Percentiles rank a stretch among this genome's conserved stretches.
Evolutionary conservation across 2,113 vertebrate genomes (phyloP).

Genomic region (Myanophis thanlyinensis): DNA sequence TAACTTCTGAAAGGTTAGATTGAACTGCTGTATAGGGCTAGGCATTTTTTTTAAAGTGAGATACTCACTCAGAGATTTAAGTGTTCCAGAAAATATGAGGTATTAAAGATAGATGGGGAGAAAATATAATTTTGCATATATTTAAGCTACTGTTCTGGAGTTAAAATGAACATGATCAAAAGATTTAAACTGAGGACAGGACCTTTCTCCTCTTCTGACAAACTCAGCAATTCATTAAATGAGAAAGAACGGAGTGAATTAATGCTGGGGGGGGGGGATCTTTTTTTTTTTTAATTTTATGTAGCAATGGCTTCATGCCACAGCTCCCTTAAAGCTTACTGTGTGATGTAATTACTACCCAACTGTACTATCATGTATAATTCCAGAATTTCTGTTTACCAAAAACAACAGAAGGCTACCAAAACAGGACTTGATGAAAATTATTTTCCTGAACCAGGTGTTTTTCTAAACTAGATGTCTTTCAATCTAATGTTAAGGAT

Average conservation of each 20-base stretch:
- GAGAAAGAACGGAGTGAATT: not conserved
- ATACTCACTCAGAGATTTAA: conserved; percentile 45
- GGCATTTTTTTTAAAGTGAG: conserved; percentile 37
- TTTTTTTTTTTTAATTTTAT: not conserved
- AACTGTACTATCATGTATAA: not conserved
- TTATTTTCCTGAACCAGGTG: not conserved
- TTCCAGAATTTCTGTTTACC: not conserved
- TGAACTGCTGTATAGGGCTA: conserved; percentile 42
- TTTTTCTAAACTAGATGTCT: not conserved
- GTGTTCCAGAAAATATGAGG: not conserved
- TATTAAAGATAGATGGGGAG: conserved; percentile 18
- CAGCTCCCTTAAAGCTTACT: not conserved
- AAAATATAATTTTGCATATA: not conserved
- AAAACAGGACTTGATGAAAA: not conserved
- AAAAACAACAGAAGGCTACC: not conserved
- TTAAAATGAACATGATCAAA: conserved; percentile 25
- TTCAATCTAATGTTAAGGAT: not conserved
- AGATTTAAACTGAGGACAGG: conserved; percentile 13
- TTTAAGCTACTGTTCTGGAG: conserved; percentile 4
- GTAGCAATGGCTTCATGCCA: not conserved
- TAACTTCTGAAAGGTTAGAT: conserved; percentile 48
- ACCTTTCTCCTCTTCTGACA: not conserved
- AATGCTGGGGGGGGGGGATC: not conserved
- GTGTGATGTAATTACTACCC: not conserved
- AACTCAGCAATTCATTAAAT: not conserved